Conservation (phyloP, 23 tunicate species). For the Styela clava region DNA sequence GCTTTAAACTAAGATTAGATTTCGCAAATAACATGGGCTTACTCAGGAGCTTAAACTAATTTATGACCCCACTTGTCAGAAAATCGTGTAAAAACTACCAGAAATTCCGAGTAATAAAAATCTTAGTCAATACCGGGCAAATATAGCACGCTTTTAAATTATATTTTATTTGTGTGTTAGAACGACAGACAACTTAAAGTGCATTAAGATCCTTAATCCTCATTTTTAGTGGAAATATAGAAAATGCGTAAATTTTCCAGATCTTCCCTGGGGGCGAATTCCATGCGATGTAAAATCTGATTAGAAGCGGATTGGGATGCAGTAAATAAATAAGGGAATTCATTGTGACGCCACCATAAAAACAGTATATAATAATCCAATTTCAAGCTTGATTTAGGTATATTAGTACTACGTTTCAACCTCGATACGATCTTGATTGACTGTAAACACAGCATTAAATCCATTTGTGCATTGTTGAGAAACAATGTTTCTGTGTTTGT, state of each 20-base stretch:
- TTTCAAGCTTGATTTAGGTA: too few relatives aligned
- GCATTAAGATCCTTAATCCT: background rate
- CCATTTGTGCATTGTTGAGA: background rate
- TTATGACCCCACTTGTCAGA: too few relatives aligned
- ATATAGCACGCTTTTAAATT: too few relatives aligned
- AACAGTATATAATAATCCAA: too few relatives aligned
- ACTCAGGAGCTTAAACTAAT: background rate
- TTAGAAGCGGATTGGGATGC: background rate
- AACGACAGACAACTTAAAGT: background rate
- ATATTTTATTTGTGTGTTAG: too few relatives aligned
- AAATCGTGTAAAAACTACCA: too few relatives aligned
- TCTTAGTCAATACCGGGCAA: too few relatives aligned
- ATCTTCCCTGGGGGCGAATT: background rate
- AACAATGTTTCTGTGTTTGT: background rate
- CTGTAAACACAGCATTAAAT: too few relatives aligned
- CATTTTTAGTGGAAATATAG: background rate
- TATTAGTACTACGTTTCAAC: too few relatives aligned
- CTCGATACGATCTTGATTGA: too few relatives aligned
- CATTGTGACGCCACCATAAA: background rate
- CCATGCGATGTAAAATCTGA: background rate
- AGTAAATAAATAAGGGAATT: background rate
- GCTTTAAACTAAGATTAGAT: background rate
- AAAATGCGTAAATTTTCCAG: background rate
- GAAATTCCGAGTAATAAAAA: too few relatives aligned
- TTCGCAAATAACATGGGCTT: background rate